Conservation (phyloP, 2,113 vertebrate genomes). For the Melozone crissalis region DNA sequence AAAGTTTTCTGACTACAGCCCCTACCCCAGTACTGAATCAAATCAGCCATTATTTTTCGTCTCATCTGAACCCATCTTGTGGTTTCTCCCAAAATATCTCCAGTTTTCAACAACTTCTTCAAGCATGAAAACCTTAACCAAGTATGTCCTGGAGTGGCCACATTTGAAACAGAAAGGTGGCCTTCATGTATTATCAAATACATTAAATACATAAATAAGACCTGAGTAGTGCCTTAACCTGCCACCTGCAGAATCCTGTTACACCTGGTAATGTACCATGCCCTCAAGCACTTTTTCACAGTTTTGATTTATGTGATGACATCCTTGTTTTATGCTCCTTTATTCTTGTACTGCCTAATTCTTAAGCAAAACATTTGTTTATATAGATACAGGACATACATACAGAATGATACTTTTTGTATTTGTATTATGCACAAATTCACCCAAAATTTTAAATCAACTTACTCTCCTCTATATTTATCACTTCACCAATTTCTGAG, state of each 20-base stretch:
- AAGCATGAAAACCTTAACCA: not conserved
- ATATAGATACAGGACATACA: not conserved
- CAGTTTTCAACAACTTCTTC: not conserved
- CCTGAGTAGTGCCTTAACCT: not conserved
- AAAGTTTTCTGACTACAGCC: rapidly evolving
- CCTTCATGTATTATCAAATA: not conserved
- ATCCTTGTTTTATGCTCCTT: not conserved
- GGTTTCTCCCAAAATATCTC: not conserved
- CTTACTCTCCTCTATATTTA: not conserved
- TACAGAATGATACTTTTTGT: not conserved
- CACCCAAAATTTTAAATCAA: not conserved
- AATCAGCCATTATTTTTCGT: not conserved
- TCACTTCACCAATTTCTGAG: not conserved
- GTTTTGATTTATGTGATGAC: not conserved
- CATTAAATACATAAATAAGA: not conserved
- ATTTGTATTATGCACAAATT: not conserved
- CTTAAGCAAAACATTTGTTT: not conserved
- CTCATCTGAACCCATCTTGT: not conserved
- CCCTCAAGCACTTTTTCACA: not conserved
- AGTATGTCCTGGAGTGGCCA: not conserved
- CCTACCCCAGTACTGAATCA: not conserved
- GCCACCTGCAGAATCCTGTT: not conserved
- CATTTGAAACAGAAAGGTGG: not conserved
- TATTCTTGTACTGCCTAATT: not conserved
- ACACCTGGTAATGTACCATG: not conserved